Conservation (phyloP, 1,140 invertebrate genomes). For the Drosophila navojoa region DNA sequence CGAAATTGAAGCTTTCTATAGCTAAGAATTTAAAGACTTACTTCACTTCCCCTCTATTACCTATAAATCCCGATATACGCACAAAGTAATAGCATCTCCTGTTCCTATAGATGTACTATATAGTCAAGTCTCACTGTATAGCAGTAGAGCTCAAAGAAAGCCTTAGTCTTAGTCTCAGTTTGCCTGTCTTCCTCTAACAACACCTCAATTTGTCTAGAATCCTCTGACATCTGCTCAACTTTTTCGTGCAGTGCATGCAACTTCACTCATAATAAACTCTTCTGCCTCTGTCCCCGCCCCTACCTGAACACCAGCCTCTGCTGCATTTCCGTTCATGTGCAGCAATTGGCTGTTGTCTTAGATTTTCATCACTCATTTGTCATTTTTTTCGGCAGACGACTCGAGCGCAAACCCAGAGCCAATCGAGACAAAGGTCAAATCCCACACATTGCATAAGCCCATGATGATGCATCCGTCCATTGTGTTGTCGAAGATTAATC, state of each 20-base stretch:
- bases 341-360: slow-evolving; percentile 35
- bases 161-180: too few relatives aligned
- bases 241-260: slow-evolving; percentile 2
- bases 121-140: too few relatives aligned
- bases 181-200: background rate
- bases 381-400: slow-evolving; percentile 49
- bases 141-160: too few relatives aligned
- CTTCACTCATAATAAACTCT: background rate
- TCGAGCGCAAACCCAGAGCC: background rate
- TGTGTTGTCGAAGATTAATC: slow-evolving; percentile 61
- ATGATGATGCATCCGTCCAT: slow-evolving; percentile 5
- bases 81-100: too few relatives aligned
- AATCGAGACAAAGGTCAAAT: slow-evolving; percentile 60
- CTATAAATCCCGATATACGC: too few relatives aligned
- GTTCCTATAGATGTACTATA: too few relatives aligned
- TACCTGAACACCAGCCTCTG: background rate
- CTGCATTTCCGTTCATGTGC: slow-evolving; percentile 48
- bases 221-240: background rate
- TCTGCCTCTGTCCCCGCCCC: slow-evolving; percentile 1
- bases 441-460: slow-evolving; percentile 72
- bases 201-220: too few relatives aligned
- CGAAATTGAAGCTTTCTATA: too few relatives aligned
- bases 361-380: slow-evolving; percentile 76
- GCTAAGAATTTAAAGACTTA: too few relatives aligned
- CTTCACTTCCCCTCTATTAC: too few relatives aligned